Percentiles rank a stretch among this genome's conserved stretches.
These are phyloP conservation scores for Periparus ater DNA, from an alignment of 2,797 vertebrate species.

Conservation along the genomic window DNA sequence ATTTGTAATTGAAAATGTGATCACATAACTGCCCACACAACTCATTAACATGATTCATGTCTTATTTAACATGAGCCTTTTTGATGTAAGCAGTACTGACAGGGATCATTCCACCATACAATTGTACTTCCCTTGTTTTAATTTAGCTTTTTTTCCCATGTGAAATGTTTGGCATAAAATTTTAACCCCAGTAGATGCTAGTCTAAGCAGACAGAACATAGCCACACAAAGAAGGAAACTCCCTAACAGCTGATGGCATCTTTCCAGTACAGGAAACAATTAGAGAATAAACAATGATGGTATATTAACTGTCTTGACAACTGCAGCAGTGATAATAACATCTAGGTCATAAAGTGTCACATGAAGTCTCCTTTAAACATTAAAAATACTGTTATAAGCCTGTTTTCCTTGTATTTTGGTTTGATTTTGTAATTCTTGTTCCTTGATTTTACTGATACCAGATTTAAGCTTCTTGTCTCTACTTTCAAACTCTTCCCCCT, in stretches of 20 bases:
- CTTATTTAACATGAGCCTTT: conserved; percentile 13
- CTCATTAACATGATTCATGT: background rate
- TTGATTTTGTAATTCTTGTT: conserved; percentile 13
- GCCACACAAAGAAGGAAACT: conserved; percentile 21
- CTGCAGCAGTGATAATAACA: conserved; percentile 34
- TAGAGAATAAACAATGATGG: conserved; percentile 54
- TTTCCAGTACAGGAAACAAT: conserved; percentile 65
- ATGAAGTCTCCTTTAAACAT: conserved; percentile 2
- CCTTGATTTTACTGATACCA: background rate
- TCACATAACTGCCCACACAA: background rate
- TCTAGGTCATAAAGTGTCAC: background rate
- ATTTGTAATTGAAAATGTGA: background rate
- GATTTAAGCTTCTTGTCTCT: background rate
- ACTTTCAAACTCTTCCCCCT: background rate
- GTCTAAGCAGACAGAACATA: conserved; percentile 27
- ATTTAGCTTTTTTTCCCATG: conserved; percentile 27
- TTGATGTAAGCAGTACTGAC: background rate
- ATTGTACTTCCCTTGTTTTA: conserved; percentile 19
- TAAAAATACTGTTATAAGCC: background rate
- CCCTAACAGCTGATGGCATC: conserved; percentile 39
- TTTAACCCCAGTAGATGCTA: conserved; percentile 16
- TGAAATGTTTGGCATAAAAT: conserved; percentile 30
- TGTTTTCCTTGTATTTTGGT: background rate
- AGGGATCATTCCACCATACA: background rate
- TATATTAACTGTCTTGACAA: conserved; percentile 46